These are phyloP conservation scores for Corydoras maculifer DNA, from an alignment of 2,113 vertebrate species.

Conservation along the genomic window DNA sequence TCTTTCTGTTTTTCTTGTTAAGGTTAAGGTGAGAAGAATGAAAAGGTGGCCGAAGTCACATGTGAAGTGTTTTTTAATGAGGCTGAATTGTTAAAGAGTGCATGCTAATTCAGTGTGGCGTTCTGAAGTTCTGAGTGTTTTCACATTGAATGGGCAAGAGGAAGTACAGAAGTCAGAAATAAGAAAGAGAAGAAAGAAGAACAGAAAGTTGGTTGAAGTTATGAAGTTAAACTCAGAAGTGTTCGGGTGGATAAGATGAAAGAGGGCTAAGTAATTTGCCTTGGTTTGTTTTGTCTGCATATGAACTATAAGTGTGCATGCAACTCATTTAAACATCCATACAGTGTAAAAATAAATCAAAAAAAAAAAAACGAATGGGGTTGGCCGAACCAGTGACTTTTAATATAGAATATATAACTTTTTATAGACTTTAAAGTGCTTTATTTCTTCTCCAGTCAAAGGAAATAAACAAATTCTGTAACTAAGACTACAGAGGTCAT, in stretches of 20 bases:
- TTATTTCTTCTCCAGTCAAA: too few species aligned
- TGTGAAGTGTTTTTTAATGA: slow-evolving; percentile 65
- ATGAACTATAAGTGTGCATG: slow-evolving; percentile 29
- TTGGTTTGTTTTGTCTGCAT: slow-evolving; percentile 83
- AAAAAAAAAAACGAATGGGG: too few species aligned
- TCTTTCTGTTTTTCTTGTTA: slow-evolving; percentile 96
- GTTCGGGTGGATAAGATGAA: slow-evolving; percentile 92
- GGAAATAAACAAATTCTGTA: too few species aligned
- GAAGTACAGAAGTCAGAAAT: slow-evolving; percentile 92
- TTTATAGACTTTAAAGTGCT: too few species aligned
- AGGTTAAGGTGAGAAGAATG: slow-evolving; percentile 98
- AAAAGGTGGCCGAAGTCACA: slow-evolving; percentile 97
- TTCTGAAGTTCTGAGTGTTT: slow-evolving; percentile 70
- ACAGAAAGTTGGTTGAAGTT: slow-evolving; percentile 77
- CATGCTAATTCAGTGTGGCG: slow-evolving; percentile 95
- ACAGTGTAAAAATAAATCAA: too few species aligned
- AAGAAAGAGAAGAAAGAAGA: slow-evolving; percentile 99
- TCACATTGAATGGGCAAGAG: slow-evolving; percentile 89
- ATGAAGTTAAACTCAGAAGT: slow-evolving; percentile 99
- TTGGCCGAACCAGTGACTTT: too few species aligned
- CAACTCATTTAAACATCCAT: slow-evolving; percentile 8
- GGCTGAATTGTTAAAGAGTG: slow-evolving; percentile 78
- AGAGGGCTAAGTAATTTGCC: slow-evolving; percentile 93
- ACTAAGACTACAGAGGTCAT: too few species aligned
- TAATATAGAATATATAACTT: too few species aligned